These are phyloP conservation scores for Blennius ocellaris DNA, from an alignment of 2,113 vertebrate genomes.

Conservation along the genomic window DNA sequence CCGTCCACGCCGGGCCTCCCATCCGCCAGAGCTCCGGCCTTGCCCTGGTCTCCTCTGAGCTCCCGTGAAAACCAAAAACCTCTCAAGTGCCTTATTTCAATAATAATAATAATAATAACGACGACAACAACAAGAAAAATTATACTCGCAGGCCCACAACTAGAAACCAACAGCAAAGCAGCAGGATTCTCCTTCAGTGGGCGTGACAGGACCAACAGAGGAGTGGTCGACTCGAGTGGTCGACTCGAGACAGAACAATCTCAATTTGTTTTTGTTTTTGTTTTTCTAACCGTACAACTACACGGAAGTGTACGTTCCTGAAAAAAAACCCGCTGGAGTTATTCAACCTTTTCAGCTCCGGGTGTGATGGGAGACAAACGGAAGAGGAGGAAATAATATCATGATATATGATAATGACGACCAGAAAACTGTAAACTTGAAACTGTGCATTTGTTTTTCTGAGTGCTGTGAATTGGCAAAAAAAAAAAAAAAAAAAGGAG, in stretches of 20 bases:
- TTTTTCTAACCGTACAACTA: conserved; percentile 14
- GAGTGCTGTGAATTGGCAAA: conserved; percentile 74
- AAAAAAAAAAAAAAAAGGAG: conserved; percentile 11
- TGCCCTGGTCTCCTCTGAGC: conserved; percentile 97
- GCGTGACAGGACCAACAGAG: conserved; percentile 15
- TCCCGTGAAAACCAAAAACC: conserved; percentile 99
- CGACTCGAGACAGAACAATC: conserved; percentile 45
- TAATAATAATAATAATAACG: background rate
- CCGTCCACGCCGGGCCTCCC: conserved; percentile 90
- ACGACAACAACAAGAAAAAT: conserved; percentile 26
- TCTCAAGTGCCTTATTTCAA: conserved; percentile 94
- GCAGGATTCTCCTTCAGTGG: conserved; percentile 51
- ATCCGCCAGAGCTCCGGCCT: conserved; percentile 94
- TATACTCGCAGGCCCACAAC: conserved; percentile 31
- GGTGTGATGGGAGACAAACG: conserved; percentile 37
- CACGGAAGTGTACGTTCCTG: background rate
- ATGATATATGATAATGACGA: conserved; percentile 65
- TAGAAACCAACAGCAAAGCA: conserved; percentile 32
- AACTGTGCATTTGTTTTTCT: conserved; percentile 60
- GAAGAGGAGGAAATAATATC: conserved; percentile 52
- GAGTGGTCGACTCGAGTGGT: too few relatives aligned
- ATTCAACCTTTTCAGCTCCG: conserved; percentile 25
- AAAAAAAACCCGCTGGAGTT: conserved; percentile 14
- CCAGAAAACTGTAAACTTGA: conserved; percentile 81
- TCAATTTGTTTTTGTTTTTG: background rate